Conservation (phyloP, 2,113 vertebrate genomes). For the Halcyon malimbica region DNA sequence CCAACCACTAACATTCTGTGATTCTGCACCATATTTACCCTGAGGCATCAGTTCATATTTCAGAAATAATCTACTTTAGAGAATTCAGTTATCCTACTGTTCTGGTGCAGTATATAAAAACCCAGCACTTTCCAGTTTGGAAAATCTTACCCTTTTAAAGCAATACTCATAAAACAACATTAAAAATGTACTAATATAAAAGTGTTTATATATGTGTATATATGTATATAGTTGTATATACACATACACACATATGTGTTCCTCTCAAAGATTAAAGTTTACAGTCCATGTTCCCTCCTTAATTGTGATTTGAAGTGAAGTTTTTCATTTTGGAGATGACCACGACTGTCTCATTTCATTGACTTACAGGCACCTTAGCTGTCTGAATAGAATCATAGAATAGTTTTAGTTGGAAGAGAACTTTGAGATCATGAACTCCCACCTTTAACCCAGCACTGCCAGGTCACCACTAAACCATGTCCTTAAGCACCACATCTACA, state of each 20-base stretch:
- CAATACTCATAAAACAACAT: not conserved
- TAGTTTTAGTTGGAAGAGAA: no score
- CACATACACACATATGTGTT: not conserved
- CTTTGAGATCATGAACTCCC: not conserved
- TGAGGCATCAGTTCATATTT: not conserved
- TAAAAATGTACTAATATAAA: not conserved
- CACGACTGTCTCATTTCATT: not conserved
- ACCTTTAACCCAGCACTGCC: not conserved
- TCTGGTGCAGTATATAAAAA: not conserved
- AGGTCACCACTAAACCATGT: not conserved
- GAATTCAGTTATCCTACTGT: conserved; percentile 2
- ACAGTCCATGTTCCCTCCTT: not conserved
- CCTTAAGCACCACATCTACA: no score
- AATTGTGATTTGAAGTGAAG: not conserved
- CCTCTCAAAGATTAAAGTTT: not conserved
- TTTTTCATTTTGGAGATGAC: not conserved
- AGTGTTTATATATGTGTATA: accelerated
- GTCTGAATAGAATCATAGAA: not conserved
- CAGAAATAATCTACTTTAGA: conserved; percentile 18
- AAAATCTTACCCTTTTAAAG: not conserved
- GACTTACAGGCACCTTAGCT: not conserved
- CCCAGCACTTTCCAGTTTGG: not conserved
- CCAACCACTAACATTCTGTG: no score
- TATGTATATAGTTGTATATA: not conserved
- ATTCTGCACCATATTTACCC: not conserved